Evolutionary conservation across 2,888 invertebrate genomes (phyloP).

Genomic region (Drosophila kokeensis): DNA sequence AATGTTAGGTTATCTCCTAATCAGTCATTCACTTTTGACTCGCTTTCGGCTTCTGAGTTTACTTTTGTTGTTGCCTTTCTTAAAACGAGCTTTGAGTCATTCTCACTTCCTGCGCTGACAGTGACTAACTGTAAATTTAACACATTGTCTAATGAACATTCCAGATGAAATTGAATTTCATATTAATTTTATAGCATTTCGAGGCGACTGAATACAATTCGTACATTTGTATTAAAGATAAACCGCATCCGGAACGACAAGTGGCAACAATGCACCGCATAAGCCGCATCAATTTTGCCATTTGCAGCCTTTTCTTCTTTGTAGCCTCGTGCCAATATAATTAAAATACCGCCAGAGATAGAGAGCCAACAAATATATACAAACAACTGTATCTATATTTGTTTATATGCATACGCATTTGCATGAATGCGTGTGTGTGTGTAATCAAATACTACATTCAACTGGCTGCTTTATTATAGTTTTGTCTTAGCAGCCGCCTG

Average conservation of each 20-base stretch:
- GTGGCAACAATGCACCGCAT: constrained; percentile 17
- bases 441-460: constrained; percentile 32
- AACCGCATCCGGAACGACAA: constrained; percentile 14
- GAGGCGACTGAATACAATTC: constrained; percentile 1
- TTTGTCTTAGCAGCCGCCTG: constrained; percentile 1
- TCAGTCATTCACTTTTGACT: constrained; percentile 12
- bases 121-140: constrained; percentile 48
- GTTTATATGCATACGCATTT: background rate
- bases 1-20: background rate
- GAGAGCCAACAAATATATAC: constrained; percentile 29
- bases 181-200: constrained; percentile 49
- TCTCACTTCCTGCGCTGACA: constrained; percentile 11
- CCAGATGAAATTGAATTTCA: constrained; percentile 39
- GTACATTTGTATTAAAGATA: constrained; percentile 1
- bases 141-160: constrained; percentile 14
- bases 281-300: constrained; percentile 57
- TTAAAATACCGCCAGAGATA: constrained; percentile 45
- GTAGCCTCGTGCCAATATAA: constrained; percentile 71
- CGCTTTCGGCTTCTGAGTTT: constrained; percentile 4
- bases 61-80: constrained; percentile 27
- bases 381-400: background rate
- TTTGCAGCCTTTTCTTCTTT: constrained; percentile 31
- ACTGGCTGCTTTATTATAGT: constrained; percentile 33
- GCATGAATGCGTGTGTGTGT: constrained; percentile 5
- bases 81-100: constrained; percentile 39